Evolutionary conservation across 2,888 invertebrate species (phyloP).

Genomic region (Cremastinae sp.): DNA sequence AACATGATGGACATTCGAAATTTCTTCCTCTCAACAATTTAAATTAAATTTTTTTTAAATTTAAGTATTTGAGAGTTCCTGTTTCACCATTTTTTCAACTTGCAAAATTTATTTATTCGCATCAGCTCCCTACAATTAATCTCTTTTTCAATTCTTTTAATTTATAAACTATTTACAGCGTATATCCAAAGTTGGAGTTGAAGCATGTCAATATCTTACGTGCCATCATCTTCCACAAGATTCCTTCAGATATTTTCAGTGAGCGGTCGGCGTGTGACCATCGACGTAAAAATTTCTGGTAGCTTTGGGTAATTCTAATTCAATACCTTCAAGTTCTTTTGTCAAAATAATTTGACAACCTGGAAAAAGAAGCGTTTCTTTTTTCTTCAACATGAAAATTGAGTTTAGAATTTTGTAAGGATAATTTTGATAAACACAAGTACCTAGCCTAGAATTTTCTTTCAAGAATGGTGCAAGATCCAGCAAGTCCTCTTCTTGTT

Average conservation of each 20-base stretch:
- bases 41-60: neutral
- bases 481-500: slow-evolving; percentile 97
- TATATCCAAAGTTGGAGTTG: neutral
- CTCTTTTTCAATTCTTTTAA: slow-evolving; percentile 27
- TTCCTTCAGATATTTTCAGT: slow-evolving; percentile 82
- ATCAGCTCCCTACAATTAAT: neutral
- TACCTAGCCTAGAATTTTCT: slow-evolving; percentile 95
- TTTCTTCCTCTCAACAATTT: slow-evolving; percentile 20
- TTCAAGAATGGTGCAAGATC: slow-evolving; percentile 98
- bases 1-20: slow-evolving; percentile 68
- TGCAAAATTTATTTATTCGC: slow-evolving; percentile 38
- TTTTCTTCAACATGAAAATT: too few species aligned
- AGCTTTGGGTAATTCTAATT: slow-evolving; percentile 90
- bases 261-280: slow-evolving; percentile 97
- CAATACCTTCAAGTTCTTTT: slow-evolving; percentile 93
- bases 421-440: too few species aligned
- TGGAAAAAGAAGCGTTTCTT: slow-evolving; percentile 72
- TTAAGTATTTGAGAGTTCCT: neutral
- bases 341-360: slow-evolving; percentile 95
- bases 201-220: slow-evolving; percentile 22
- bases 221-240: too few species aligned
- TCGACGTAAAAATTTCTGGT: slow-evolving; percentile 99
- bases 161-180: slow-evolving; percentile 26
- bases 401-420: too few species aligned
- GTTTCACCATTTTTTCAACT: neutral